phyloP scores from a whole-genome alignment of 2,113 vertebrate genomes.

The Ancistrus triradiatus region DNA sequence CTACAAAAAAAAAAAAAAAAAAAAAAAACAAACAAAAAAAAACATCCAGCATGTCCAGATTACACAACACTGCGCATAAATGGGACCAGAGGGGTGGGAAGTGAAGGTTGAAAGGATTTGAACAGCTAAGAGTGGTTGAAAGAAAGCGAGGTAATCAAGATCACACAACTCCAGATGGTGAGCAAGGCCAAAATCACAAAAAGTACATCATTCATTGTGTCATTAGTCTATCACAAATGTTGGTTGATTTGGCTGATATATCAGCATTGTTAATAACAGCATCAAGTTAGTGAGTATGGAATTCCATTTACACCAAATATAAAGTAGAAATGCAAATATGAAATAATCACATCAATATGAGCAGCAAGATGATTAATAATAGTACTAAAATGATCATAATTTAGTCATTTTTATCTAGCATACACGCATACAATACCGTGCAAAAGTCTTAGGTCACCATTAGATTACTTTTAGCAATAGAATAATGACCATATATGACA shows the following conservation, averaged over 20 bases:
- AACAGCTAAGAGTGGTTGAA: constrained; percentile 34
- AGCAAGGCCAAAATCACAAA: constrained; percentile 17
- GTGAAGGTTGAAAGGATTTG: constrained; percentile 31
- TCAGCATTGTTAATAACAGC: constrained; percentile 17
- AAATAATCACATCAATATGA: neutral
- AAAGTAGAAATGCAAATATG: neutral
- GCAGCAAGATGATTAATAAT: neutral
- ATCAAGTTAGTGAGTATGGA: neutral
- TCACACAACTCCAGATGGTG: constrained; percentile 29
- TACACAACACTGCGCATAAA: constrained; percentile 46
- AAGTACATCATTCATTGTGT: neutral
- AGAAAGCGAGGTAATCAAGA: constrained; percentile 29
- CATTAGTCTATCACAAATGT: neutral
- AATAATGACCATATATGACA: too few species aligned
- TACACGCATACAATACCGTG: too few species aligned
- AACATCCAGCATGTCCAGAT: constrained; percentile 57
- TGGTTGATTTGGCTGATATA: constrained; percentile 7
- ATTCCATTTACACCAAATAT: constrained; percentile 3
- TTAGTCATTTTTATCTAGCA: too few species aligned
- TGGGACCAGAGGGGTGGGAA: constrained; percentile 23
- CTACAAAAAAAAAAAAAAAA: constrained; percentile 69
- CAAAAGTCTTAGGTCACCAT: too few species aligned
- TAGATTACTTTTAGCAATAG: too few species aligned
- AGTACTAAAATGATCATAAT: neutral
- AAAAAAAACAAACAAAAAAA: constrained; percentile 67